Conservation (phyloP, 2,888 invertebrate species). For the Anthophora plumipes region DNA sequence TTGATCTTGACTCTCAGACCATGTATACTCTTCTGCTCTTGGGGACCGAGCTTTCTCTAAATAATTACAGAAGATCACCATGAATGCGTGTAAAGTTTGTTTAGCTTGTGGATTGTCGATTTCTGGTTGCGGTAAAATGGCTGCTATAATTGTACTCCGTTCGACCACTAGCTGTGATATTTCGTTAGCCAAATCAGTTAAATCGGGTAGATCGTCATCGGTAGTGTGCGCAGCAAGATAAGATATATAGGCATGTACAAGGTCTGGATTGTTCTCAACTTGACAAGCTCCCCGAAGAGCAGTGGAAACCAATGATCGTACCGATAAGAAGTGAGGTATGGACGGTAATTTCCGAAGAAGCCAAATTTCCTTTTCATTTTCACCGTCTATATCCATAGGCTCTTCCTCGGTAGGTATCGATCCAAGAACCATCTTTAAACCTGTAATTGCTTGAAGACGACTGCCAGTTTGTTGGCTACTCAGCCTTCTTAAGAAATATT, state of each 20-base stretch:
- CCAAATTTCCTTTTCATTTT: slow-evolving; percentile 85
- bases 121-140: slow-evolving; percentile 89
- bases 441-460: slow-evolving; percentile 91
- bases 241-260: slow-evolving; percentile 93
- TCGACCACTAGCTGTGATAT: slow-evolving; percentile 96
- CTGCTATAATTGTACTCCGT: slow-evolving; percentile 93
- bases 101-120: slow-evolving; percentile 80
- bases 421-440: slow-evolving; percentile 90
- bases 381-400: slow-evolving; percentile 81
- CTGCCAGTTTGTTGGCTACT: slow-evolving; percentile 93
- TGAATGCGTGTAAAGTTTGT: slow-evolving; percentile 89
- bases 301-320: slow-evolving; percentile 89
- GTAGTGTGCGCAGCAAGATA: slow-evolving; percentile 92
- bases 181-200: slow-evolving; percentile 91
- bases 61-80: slow-evolving; percentile 91
- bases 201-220: slow-evolving; percentile 88
- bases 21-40: slow-evolving; percentile 87
- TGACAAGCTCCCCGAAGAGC: slow-evolving; percentile 94
- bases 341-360: slow-evolving; percentile 88
- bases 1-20: slow-evolving; percentile 91
- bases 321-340: slow-evolving; percentile 91
- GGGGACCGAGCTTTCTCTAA: slow-evolving; percentile 89
- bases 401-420: slow-evolving; percentile 85
- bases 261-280: slow-evolving; percentile 94
- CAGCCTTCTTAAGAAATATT: slow-evolving; percentile 94